A percentile compares a stretch with the other conserved stretches of the same genome.
phyloP scores from a whole-genome alignment of 2,888 invertebrate species.

The Fragum sueziense region DNA sequence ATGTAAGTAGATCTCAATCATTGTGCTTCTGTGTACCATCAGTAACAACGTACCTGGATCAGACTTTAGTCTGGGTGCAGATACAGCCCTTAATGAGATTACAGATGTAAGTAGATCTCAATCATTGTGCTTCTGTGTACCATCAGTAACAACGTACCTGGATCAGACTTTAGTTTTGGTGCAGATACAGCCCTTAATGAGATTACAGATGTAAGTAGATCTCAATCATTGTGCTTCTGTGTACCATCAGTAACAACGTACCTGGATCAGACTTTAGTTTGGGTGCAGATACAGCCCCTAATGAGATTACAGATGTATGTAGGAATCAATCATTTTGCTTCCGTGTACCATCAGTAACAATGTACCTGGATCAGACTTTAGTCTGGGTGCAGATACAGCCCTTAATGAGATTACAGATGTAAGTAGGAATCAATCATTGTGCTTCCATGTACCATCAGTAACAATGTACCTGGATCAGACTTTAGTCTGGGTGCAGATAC shows the following conservation, averaged over 20 bases:
- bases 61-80: conserved; percentile 97
- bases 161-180: conserved; percentile 98
- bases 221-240: conserved; percentile 96
- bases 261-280: conserved; percentile 99
- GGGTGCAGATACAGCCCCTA: conserved; percentile 98
- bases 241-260: conserved; percentile 99
- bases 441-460: conserved; percentile 98
- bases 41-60: conserved; percentile 99
- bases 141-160: conserved; percentile 99
- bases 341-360: conserved; percentile 99
- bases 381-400: conserved; percentile 97
- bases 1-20: conserved; percentile 91
- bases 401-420: conserved; percentile 98
- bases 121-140: conserved; percentile 97
- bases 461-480: conserved; percentile 99
- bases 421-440: conserved; percentile 88
- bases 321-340: conserved; percentile 90
- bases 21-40: conserved; percentile 97
- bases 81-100: conserved; percentile 99
- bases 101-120: conserved; percentile 92
- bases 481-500: conserved; percentile 98
- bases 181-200: conserved; percentile 99
- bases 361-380: conserved; percentile 99
- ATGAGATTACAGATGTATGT: conserved; percentile 95
- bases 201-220: conserved; percentile 92